These are phyloP conservation scores for Asobara japonica DNA, from an alignment of 1,140 invertebrate species.

Conservation along the genomic window DNA sequence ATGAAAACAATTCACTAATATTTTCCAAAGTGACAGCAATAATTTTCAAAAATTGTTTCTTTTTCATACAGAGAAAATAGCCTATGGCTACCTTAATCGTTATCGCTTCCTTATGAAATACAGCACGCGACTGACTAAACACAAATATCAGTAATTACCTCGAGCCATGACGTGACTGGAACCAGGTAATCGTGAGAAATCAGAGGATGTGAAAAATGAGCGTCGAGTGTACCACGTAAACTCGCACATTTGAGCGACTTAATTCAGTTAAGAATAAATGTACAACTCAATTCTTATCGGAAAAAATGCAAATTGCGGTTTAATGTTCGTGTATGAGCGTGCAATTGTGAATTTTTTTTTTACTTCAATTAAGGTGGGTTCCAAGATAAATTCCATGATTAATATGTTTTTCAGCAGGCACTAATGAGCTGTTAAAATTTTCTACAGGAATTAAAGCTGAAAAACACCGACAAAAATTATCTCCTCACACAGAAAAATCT, in stretches of 20 bases:
- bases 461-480: no score
- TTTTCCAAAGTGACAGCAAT: no score
- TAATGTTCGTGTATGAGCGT: background rate
- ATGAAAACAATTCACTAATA: no score
- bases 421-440: no score
- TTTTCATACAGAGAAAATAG: no score
- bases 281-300: conserved; percentile 11
- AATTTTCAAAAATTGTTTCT: no score
- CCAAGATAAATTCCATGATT: no score
- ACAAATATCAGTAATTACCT: background rate
- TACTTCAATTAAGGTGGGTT: no score
- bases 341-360: background rate
- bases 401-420: no score
- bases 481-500: no score
- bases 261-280: conserved; percentile 12
- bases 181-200: background rate
- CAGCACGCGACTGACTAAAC: background rate
- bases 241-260: conserved; percentile 11
- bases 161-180: background rate
- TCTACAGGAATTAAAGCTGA: no score
- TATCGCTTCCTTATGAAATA: background rate
- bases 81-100: no score
- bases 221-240: background rate
- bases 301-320: background rate
- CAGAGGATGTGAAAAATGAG: background rate